These are phyloP conservation scores for Nomada lathburiana DNA, from an alignment of 2,888 invertebrate genomes.

Conservation along the genomic window DNA sequence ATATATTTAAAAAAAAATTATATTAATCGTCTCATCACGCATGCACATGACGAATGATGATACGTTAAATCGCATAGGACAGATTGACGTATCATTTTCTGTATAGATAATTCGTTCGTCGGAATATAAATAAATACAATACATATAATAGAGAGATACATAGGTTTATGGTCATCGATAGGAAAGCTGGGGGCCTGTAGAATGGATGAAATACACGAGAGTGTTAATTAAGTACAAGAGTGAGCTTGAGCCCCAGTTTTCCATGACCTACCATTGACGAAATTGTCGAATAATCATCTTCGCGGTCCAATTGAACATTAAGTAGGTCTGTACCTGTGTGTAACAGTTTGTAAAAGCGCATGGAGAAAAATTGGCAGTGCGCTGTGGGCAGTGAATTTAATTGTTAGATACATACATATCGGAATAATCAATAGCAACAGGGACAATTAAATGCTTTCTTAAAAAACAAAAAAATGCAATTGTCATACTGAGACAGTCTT, in stretches of 20 bases:
- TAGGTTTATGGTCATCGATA: slow-evolving; percentile 47
- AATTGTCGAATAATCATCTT: slow-evolving; percentile 39
- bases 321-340: slow-evolving; percentile 44
- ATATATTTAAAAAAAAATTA: slow-evolving; percentile 26
- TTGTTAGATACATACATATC: slow-evolving; percentile 35
- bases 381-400: slow-evolving; percentile 72
- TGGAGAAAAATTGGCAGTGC: slow-evolving; percentile 79
- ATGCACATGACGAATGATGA: slow-evolving; percentile 42
- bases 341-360: slow-evolving; percentile 56
- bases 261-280: slow-evolving; percentile 42
- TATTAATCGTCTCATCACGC: slow-evolving; percentile 15
- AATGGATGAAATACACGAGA: slow-evolving; percentile 53
- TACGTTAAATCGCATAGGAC: slow-evolving; percentile 67
- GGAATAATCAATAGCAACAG: slow-evolving; percentile 28
- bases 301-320: slow-evolving; percentile 33
- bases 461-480: slow-evolving; percentile 51
- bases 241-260: slow-evolving; percentile 66
- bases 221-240: slow-evolving; percentile 69
- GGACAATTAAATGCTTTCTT: slow-evolving; percentile 12
- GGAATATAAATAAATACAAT: slow-evolving; percentile 80
- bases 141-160: slow-evolving; percentile 74
- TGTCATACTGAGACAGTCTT: slow-evolving; percentile 66
- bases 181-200: slow-evolving; percentile 66
- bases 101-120: slow-evolving; percentile 69
- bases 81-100: slow-evolving; percentile 77